Evolutionary conservation across 2,888 invertebrate genomes (phyloP).

Genomic region (Xiphydria camelus): DNA sequence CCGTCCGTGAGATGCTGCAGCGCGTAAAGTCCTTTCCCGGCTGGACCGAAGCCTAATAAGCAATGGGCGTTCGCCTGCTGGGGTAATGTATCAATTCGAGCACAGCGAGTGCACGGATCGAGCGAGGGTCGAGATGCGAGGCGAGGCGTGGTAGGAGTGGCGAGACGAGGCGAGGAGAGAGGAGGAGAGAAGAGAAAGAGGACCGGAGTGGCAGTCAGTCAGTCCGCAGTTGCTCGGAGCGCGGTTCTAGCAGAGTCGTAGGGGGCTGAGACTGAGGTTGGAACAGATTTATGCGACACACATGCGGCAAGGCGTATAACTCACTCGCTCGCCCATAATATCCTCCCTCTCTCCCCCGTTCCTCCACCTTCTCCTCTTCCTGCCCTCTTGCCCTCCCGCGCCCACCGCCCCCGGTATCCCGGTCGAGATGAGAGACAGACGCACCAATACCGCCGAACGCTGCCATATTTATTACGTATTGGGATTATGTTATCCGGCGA

Average conservation of each 20-base stretch:
- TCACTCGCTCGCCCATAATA: slow-evolving; percentile 57
- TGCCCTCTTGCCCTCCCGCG: slow-evolving; percentile 44
- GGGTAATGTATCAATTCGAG: not conserved
- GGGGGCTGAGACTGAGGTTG: slow-evolving; percentile 46
- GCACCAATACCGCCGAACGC: slow-evolving; percentile 39
- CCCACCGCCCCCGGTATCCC: slow-evolving; percentile 32
- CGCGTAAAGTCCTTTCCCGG: too few species aligned
- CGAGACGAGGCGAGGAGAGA: not conserved
- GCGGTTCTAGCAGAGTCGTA: slow-evolving; percentile 32
- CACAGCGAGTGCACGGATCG: not conserved
- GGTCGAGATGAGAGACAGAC: slow-evolving; percentile 41
- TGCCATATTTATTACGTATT: slow-evolving; percentile 51
- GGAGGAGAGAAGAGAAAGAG: not conserved
- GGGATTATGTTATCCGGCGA: slow-evolving; percentile 46
- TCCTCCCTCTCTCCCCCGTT: slow-evolving; percentile 34
- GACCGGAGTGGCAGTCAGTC: slow-evolving; percentile 28
- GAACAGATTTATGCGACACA: slow-evolving; percentile 58
- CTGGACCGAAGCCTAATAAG: too few species aligned
- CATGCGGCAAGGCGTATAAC: slow-evolving; percentile 56
- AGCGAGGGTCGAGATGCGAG: not conserved
- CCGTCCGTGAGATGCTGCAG: too few species aligned
- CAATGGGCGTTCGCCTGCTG: too few species aligned
- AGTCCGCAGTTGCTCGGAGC: slow-evolving; percentile 26
- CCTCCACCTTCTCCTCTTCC: slow-evolving; percentile 58
- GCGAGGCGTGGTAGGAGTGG: not conserved